Conservation (phyloP, 1,140 invertebrate genomes). For the Nautilus pompilius region DNA sequence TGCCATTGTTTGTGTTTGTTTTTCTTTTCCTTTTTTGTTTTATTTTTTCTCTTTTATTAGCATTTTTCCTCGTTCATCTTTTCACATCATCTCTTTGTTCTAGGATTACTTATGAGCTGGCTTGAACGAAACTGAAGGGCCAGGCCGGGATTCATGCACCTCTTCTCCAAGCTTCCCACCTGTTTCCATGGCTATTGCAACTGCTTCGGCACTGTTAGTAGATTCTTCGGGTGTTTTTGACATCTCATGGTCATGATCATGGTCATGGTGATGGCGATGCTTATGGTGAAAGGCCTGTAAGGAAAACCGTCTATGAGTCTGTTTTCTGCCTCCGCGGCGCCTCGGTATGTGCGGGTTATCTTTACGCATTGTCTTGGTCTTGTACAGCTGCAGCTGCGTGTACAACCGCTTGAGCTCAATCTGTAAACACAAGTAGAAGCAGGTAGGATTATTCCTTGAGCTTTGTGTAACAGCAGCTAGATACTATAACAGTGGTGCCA, state of each 20-base stretch:
- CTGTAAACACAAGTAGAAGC: constrained; percentile 48
- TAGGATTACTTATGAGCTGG: constrained; percentile 34
- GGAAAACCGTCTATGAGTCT: constrained; percentile 80
- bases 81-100: too few species aligned
- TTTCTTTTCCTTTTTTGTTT: too few species aligned
- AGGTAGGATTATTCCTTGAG: constrained; percentile 1
- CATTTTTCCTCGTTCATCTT: too few species aligned
- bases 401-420: constrained; percentile 89
- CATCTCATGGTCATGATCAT: constrained; percentile 50
- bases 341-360: constrained; percentile 96
- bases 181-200: constrained; percentile 40
- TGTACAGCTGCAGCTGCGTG: constrained; percentile 76
- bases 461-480: too few species aligned
- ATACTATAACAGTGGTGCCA: too few species aligned
- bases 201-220: constrained; percentile 54
- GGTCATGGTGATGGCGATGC: constrained; percentile 49
- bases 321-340: constrained; percentile 84
- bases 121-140: constrained; percentile 45
- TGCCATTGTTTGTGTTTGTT: too few species aligned
- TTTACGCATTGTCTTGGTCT: constrained; percentile 84
- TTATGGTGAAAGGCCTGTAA: constrained; percentile 66
- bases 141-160: constrained; percentile 15
- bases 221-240: constrained; percentile 59
- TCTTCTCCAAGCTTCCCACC: constrained; percentile 23
- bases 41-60: too few species aligned